Evolutionary conservation across 2,888 invertebrate species (phyloP).

Genomic region (Cephonodes hylas): DNA sequence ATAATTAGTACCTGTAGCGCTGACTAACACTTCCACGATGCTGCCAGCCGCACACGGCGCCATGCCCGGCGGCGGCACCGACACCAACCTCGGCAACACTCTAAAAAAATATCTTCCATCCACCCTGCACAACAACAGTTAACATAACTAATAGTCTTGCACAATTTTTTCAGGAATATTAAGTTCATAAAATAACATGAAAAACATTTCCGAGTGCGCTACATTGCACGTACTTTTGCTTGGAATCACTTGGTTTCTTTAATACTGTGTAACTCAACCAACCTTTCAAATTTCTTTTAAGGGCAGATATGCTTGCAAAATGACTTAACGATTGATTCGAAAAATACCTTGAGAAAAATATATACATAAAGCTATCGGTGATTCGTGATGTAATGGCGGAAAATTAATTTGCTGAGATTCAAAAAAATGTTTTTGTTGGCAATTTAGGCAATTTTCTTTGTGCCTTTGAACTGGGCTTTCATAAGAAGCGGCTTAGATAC

Average conservation of each 20-base stretch:
- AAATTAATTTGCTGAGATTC: not conserved
- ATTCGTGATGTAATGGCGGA: not conserved
- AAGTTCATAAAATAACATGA: not conserved
- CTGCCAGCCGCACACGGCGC: conserved; percentile 97
- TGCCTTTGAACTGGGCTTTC: not conserved
- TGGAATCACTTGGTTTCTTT: not conserved
- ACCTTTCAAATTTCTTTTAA: conserved; percentile 12
- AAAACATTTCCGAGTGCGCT: not conserved
- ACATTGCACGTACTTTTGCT: not conserved
- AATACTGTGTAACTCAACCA: conserved; percentile 7
- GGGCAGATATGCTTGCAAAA: not conserved
- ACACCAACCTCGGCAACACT: conserved; percentile 91
- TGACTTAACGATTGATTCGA: not conserved
- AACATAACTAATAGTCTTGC: not conserved
- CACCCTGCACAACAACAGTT: conserved; percentile 49
- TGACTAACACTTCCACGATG: conserved; percentile 95
- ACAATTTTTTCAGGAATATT: not conserved
- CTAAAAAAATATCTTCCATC: conserved; percentile 89
- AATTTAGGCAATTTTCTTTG: not conserved
- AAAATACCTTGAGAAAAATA: not conserved
- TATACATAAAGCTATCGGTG: not conserved
- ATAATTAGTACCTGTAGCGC: conserved; percentile 84
- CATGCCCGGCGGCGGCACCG: conserved; percentile 95
- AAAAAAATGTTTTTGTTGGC: not conserved
- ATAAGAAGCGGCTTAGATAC: not conserved